Base-by-base conservation (phyloP, 2,888 invertebrate species). In the Aspidiotus rigidus region DNA sequence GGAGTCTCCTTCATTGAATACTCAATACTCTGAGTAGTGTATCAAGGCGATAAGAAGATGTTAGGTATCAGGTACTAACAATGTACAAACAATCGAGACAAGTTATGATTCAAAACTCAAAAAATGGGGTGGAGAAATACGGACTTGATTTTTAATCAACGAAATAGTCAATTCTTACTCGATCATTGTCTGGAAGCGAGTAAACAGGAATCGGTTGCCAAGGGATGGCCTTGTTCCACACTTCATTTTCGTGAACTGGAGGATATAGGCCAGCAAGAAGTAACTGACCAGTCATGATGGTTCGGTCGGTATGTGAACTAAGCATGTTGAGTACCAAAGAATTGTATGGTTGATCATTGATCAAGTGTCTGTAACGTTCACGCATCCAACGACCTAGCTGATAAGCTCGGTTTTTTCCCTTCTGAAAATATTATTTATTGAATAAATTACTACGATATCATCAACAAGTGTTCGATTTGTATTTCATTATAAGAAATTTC, bases 261-360 rank as follows among this genome's bases (percentile, higher is more conserved):
- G 78, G 79, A 73, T 77, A 82, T 42, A 81, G 73, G 2, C 81
- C 82, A 64, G 92, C 91, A 72, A 93, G 80, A 77, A 90, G 87
- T 1, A 87, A 82, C 76, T 87, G 83, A 0, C 91, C 94, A 70
- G 92, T 93, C 89, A 92, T 92, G 10, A 95, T 79, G 0, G 95
- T 92, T 40, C 95, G 84, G 79, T 95, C 93, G n/a, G 88, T 86
- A 79, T 94, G 90, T 0, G 94, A 93, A 59, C 92, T 89, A 64
- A 82, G 80, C 1, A 89, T 78, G 74, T 80, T 80, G 49, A 88
- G 80, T 75, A 86, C 81, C 41, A 82, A 79, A 62, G 78, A 79
- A 7, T 81, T 80, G 75, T 86, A 89, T 5, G 75, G 74, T 11
- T 64, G 41, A 1, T 76, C 73, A 15, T 81, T 80, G 82, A 81